Evolutionary conservation across 2,888 invertebrate genomes (phyloP), one percentile per base, ranked within the genome.

Genomic region (Heliconius sara): DNA sequence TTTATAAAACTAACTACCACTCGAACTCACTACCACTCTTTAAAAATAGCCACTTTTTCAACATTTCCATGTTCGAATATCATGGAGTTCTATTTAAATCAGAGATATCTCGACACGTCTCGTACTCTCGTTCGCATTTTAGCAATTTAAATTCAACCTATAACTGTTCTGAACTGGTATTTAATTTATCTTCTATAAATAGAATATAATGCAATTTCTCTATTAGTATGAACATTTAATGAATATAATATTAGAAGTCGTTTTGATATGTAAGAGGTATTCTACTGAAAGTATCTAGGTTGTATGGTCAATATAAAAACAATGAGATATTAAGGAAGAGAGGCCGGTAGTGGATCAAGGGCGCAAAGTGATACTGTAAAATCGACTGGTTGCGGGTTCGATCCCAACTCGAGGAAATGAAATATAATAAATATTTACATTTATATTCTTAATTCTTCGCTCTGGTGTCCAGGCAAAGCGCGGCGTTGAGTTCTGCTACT

Each of bases 121-220:
- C 73, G 67, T 60, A 74, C 66, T 78, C 74, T 74, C 67, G 27
- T 60, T 68, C 9, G 34, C 39, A 57, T 27, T 68, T 78, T 74
- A 78, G 74, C 78, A 78, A 78, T 78, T 78, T 74, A 78, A 74
- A 78, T 78, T 68, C n/a, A 43, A 74, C 60, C 68, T 68, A 78
- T 74, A 78, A 67, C 74, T 34, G 77, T 77, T 57, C 22, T 74
- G 67, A 78, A 74, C 39, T 74, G 74, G 43, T 39, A 47, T 60
- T 75, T 79, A 68, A 30, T 70, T 72, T 73, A 30, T 57, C 22
- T 66, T 52, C 25, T 78, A 57, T 66, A 25, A 66, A 72, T 34
- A 57, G 27, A 65, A 78, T 12, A 12, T 57, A 34, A 2, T 27
- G 34, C 60, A 39, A 39, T 60, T 34, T 60, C 30, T 60, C 13